Conservation (phyloP, 35 echinoderm and acorn worm genomes). For the Ophioderma brevispina region DNA sequence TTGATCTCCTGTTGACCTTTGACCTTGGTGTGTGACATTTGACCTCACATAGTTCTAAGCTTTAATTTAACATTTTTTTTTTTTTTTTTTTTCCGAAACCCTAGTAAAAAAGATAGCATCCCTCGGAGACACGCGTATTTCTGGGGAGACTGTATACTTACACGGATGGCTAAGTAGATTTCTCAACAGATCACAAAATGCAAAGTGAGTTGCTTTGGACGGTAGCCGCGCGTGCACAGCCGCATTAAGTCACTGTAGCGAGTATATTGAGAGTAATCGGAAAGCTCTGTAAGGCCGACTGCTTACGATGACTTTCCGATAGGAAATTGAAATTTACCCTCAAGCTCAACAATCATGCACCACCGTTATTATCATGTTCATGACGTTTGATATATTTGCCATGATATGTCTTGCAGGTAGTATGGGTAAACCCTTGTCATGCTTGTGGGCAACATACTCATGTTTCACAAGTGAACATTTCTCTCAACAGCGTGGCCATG, state of each 20-base stretch:
- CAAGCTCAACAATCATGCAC: background rate
- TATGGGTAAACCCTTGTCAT: background rate
- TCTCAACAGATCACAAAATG: background rate
- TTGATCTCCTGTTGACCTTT: too few relatives aligned
- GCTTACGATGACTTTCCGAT: constrained; percentile 4
- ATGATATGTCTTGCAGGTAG: background rate
- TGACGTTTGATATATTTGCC: background rate
- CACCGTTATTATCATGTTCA: too few relatives aligned
- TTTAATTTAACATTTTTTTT: too few relatives aligned
- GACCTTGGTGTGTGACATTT: too few relatives aligned
- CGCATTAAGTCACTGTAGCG: background rate
- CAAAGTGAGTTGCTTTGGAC: background rate
- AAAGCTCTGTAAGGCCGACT: background rate
- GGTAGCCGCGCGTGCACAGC: background rate
- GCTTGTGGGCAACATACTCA: too few relatives aligned
- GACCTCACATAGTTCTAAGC: too few relatives aligned
- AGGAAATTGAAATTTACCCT: background rate
- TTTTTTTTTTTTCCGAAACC: too few relatives aligned
- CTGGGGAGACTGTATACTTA: background rate
- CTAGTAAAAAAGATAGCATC: too few relatives aligned
- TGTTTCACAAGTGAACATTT: too few relatives aligned
- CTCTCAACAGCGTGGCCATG: background rate
- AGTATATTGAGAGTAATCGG: background rate
- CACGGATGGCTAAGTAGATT: background rate
- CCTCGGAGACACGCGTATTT: background rate